Conservation (phyloP, 2,888 invertebrate genomes). For the Selenia dentaria region DNA sequence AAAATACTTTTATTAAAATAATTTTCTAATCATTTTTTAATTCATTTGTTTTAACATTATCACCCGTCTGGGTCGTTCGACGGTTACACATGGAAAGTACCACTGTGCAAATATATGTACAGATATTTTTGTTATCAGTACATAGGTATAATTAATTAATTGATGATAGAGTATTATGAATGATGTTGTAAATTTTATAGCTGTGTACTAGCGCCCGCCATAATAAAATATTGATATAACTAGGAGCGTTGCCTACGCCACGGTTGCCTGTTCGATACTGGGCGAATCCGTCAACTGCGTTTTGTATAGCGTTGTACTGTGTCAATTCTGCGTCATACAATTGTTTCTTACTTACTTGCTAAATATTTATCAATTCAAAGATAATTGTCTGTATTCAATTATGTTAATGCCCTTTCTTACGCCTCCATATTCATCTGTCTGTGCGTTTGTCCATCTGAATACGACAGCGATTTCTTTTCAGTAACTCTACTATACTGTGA, state of each 20-base stretch:
- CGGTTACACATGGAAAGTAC: conserved; percentile 19
- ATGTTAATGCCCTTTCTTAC: too few relatives aligned
- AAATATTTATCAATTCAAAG: neutral
- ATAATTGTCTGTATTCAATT: neutral
- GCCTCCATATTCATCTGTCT: too few relatives aligned
- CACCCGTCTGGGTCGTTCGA: conserved; percentile 28
- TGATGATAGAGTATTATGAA: conserved; percentile 15
- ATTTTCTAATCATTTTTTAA: too few relatives aligned
- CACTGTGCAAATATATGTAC: conserved; percentile 17
- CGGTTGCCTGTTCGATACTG: neutral
- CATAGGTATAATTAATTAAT: conserved; percentile 29
- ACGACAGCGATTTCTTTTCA: too few relatives aligned
- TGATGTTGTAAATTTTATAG: conserved; percentile 5
- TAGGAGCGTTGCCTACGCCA: conserved; percentile 7
- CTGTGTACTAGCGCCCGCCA: neutral
- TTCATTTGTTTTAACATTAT: too few relatives aligned
- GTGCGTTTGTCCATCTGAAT: too few relatives aligned
- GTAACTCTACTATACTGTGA: too few relatives aligned
- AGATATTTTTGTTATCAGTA: conserved; percentile 30
- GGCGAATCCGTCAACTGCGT: too few relatives aligned
- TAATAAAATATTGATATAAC: conserved; percentile 2
- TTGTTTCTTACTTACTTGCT: too few relatives aligned
- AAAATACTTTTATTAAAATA: too few relatives aligned
- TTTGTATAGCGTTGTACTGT: too few relatives aligned
- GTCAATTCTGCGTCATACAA: too few relatives aligned